Base-by-base conservation (phyloP, 2,797 vertebrate genomes). In the Scomberomorus guttatus region DNA sequence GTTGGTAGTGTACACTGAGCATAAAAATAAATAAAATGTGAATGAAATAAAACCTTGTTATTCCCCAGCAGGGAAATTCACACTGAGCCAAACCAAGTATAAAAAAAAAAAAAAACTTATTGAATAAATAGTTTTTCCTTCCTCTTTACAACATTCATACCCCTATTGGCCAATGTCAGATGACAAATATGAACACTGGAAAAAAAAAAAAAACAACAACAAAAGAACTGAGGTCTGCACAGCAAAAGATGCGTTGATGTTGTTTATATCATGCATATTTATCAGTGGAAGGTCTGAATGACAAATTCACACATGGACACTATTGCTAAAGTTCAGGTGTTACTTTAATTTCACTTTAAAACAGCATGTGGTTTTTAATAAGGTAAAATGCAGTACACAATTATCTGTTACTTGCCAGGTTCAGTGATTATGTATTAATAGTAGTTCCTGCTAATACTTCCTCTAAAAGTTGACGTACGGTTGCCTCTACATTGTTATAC, bases 321-420 rank as follows among this genome's bases (percentile, higher is more conserved):
- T 52, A 7, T 57, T 3, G 62, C n/a, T 14, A 2, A 58, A 46
- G 5, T 56, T 66, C 10, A 70, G 2, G 15, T 32, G 27, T 13
- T 32, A 25, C 17, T 83, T 81, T 71, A 59, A 54, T 76, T 59
- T 72, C 1, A 61, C 57, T 67, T 75, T 5, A 20, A 73, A 68
- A 58, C 42, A 68, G 18, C 0, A 0, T 50, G 24, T 29, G 0
- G 9, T 56, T 65, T 34, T 59, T 25, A 68, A 12, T 25, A 46
- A 1, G 18, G 1, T n/a, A 25, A 58, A 59, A 25, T 24, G 64
- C 12, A 29, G 6, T 44, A 3, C 1, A 62, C 0, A 54, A 5
- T n/a, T 17, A 29, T 24, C 34, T 44, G 12, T n/a, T 29, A 27
- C 34, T 60, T 25, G 65, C 13, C 60, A 57, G 24, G 8, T 25